phyloP scores from a whole-genome alignment of 2,888 invertebrate genomes.

The Cephus spinipes region DNA sequence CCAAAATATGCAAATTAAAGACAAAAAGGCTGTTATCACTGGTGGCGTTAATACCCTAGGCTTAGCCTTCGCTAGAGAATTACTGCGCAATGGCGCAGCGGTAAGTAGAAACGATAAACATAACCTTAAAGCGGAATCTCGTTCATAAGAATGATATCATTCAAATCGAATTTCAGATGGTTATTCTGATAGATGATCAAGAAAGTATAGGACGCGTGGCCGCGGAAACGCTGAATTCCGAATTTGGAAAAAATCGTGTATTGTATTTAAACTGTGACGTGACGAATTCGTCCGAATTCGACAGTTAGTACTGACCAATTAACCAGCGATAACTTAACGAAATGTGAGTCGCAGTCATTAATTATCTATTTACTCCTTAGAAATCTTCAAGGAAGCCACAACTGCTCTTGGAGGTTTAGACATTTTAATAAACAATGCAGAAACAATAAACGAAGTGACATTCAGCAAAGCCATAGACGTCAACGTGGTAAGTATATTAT shows the following conservation, averaged over 20 bases:
- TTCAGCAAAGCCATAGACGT: conserved; percentile 55
- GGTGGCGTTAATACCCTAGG: conserved; percentile 55
- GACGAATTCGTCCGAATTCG: conserved; percentile 51
- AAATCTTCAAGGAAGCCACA: conserved; percentile 67
- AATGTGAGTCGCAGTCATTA: not conserved
- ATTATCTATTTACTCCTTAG: conserved; percentile 39
- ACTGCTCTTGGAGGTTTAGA: conserved; percentile 67
- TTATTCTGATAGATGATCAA: conserved; percentile 51
- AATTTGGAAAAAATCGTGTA: conserved; percentile 54
- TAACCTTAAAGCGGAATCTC: not conserved
- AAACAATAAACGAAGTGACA: conserved; percentile 54
- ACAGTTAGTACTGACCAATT: conserved; percentile 40
- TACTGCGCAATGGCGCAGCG: conserved; percentile 55
- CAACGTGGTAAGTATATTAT: conserved; percentile 54
- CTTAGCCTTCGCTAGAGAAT: conserved; percentile 50
- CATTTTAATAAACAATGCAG: conserved; percentile 68
- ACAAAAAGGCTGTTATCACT: conserved; percentile 57
- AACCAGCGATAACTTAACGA: too few species aligned
- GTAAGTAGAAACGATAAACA: conserved; percentile 39
- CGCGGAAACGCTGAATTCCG: conserved; percentile 46
- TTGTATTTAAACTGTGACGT: conserved; percentile 55
- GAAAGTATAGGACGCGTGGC: conserved; percentile 41
- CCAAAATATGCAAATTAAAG: conserved; percentile 57
- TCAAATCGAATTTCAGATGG: conserved; percentile 34
- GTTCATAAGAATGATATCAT: not conserved